Evolutionary conservation across 2,888 invertebrate genomes (phyloP), one percentile per base, ranked within the genome.

Genomic region (Pyrgus malvae): DNA sequence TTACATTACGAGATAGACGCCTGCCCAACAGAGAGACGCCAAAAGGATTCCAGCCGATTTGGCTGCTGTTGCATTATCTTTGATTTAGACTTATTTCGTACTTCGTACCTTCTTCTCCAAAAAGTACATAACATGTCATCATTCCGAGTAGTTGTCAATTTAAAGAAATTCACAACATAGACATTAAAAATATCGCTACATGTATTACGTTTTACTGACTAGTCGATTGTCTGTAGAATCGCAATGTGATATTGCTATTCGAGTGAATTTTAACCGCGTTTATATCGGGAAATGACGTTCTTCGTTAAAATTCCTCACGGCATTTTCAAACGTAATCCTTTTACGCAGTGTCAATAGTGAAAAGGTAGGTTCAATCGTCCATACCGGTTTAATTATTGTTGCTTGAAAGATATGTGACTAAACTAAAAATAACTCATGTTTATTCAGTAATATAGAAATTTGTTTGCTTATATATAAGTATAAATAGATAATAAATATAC

Each of bases 251-350:
- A 25, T 12, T 42, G 42, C 42, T 35, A 23, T 6, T 17, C 23
- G 19, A 48, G 8, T 38, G 48, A 38, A 48, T 48, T 50, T 23
- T n/a, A 41, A 42, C 41, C 3, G 12, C 25, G 42, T 25, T 16
- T 44, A 51, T 37, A 27, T 51, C 37, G 27, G 44, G 42, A 51
- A 35, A 44, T 50, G 44, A 45, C 37, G 37, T 7, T 21, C 27
- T 37, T 53, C 51, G 51, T 53, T 53, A 53, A 53, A 53, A 53
- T 53, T 53, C 51, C 37, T n/a, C 7, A 14, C 51, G 29, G 37
- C 27, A 38, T 29, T 37, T 37, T 29, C 5, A 9, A 29, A 21
- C 44, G 38, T 45, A 37, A 48, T 53, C 37, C 38, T 37, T 31
- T 29, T 6, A 37, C 27, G 27, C 29, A 38, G 8, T 45, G 44